Evolutionary conservation across 2,797 vertebrate species (phyloP).

Genomic region (Pseudochirops corinnae): DNA sequence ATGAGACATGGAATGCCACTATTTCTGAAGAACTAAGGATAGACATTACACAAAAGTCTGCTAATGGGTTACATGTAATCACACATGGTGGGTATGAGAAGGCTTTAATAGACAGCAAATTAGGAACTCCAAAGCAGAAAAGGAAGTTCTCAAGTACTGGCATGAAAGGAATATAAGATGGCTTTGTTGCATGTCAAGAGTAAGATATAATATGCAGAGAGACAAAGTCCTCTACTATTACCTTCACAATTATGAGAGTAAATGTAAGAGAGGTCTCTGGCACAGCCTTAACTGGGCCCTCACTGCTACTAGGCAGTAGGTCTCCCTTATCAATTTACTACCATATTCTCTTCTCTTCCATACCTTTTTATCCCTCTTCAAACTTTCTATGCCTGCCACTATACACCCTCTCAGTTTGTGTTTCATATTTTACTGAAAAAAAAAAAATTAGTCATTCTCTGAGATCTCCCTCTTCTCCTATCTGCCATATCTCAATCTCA

Average conservation of each 20-base stretch:
- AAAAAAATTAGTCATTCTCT: too few relatives aligned
- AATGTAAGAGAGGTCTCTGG: neutral
- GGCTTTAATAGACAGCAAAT: too few relatives aligned
- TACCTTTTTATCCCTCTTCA: too few relatives aligned
- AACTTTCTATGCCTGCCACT: too few relatives aligned
- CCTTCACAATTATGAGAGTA: neutral
- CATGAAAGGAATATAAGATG: neutral
- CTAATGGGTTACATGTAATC: neutral
- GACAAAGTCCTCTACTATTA: neutral
- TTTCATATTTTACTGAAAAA: too few relatives aligned
- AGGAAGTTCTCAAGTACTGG: neutral
- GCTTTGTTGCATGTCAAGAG: neutral
- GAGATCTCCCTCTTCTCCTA: too few relatives aligned
- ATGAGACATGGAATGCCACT: neutral
- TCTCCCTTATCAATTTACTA: too few relatives aligned
- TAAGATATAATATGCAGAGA: neutral
- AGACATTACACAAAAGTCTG: neutral
- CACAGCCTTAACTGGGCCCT: neutral
- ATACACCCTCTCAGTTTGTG: too few relatives aligned
- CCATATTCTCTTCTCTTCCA: too few relatives aligned
- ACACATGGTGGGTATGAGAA: neutral
- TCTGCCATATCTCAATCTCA: too few relatives aligned
- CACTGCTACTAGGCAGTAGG: neutral
- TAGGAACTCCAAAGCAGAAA: neutral
- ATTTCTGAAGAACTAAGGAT: neutral